Evolutionary conservation across 2,888 invertebrate species (phyloP).

Genomic region (Lasioglossum vierecki): DNA sequence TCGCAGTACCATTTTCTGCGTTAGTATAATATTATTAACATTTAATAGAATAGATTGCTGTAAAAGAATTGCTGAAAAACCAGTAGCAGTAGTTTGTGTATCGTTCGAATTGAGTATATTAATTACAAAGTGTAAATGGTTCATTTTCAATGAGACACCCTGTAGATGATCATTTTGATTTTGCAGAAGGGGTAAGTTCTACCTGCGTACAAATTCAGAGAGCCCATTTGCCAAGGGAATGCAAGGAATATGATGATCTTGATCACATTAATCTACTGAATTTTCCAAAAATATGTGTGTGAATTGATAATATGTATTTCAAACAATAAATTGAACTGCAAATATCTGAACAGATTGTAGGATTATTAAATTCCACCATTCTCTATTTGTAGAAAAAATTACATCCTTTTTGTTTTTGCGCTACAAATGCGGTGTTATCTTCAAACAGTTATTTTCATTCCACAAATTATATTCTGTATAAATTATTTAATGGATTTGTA

Average conservation of each 20-base stretch:
- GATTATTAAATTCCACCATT: neutral
- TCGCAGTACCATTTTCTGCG: slow-evolving; percentile 71
- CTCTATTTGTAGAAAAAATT: no score
- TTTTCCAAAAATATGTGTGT: neutral
- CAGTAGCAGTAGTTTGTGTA: no score
- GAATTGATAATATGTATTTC: neutral
- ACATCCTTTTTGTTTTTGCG: no score
- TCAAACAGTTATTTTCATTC: no score
- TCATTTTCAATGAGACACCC: neutral
- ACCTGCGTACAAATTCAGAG: neutral
- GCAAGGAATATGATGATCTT: no score
- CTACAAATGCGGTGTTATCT: no score
- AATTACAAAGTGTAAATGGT: no score
- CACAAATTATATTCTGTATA: no score
- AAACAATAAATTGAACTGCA: neutral
- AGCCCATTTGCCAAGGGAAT: neutral
- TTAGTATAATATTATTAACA: slow-evolving; percentile 60
- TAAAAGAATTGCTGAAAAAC: neutral
- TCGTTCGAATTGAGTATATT: no score
- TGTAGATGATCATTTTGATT: neutral
- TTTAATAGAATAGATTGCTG: neutral
- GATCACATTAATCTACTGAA: neutral
- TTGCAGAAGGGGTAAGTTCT: slow-evolving; percentile 71
- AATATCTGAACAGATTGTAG: neutral
- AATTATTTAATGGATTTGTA: no score